These are phyloP conservation scores for Okamejei kenojei DNA, from an alignment of 2,797 vertebrate species.

Conservation along the genomic window DNA sequence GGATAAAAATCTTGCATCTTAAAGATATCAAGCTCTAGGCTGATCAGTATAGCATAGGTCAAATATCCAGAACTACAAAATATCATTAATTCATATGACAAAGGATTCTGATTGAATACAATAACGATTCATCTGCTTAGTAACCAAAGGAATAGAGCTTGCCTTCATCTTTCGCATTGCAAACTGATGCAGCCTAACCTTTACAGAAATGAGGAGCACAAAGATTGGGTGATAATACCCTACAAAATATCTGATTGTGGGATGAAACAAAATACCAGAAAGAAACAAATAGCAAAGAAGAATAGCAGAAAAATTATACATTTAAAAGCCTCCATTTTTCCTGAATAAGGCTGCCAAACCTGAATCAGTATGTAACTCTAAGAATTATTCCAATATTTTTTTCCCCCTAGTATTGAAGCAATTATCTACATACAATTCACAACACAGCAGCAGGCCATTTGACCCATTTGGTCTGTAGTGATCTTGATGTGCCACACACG, in stretches of 20 bases:
- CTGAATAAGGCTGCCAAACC: neutral
- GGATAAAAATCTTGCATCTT: neutral
- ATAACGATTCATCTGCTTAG: neutral
- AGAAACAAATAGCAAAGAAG: neutral
- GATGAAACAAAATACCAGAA: neutral
- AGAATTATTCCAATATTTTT: neutral
- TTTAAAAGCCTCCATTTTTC: neutral
- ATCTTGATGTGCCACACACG: neutral
- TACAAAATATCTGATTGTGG: neutral
- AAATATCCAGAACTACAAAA: neutral
- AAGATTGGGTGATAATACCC: neutral
- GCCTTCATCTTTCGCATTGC: neutral
- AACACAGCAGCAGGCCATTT: neutral
- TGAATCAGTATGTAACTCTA: neutral
- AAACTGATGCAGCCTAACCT: neutral
- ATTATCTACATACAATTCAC: neutral
- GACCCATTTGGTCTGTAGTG: neutral
- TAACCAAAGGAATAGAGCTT: neutral
- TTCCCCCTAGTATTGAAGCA: neutral
- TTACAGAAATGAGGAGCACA: no score
- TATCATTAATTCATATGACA: neutral
- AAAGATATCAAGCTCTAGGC: neutral
- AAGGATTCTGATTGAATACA: neutral
- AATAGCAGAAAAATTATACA: neutral
- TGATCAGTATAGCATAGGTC: neutral